Evolutionary conservation across 2,113 vertebrate species (phyloP).

Genomic region (Arenaria interpres): DNA sequence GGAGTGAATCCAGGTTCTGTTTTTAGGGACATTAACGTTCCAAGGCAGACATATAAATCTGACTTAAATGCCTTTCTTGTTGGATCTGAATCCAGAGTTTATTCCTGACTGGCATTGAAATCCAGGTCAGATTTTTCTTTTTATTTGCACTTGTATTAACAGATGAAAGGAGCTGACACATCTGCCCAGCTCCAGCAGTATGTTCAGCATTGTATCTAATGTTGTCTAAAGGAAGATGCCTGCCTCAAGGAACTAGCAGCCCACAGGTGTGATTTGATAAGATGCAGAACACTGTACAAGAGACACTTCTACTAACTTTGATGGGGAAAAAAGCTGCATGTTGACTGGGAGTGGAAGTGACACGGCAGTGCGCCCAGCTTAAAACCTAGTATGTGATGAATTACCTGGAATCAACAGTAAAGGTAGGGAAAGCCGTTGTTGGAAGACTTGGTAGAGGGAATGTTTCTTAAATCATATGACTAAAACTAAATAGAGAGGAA

Average conservation of each 20-base stretch:
- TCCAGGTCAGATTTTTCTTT: conserved; percentile 28
- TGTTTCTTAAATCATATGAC: not conserved
- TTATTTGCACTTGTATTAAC: not conserved
- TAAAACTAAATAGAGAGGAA: not conserved
- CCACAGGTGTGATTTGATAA: not conserved
- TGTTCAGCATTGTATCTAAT: not conserved
- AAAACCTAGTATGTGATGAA: not conserved
- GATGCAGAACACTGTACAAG: not conserved
- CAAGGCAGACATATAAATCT: not conserved
- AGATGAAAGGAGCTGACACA: not conserved
- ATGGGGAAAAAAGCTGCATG: not conserved
- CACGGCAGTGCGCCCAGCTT: not conserved
- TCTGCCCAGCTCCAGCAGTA: not conserved
- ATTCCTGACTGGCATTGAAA: not conserved
- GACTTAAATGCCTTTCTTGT: not conserved
- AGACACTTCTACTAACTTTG: not conserved
- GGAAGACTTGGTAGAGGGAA: not conserved
- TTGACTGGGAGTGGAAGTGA: not conserved
- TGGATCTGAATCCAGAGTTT: not conserved
- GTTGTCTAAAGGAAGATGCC: not conserved
- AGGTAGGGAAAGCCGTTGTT: not conserved
- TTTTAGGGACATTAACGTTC: conserved; percentile 7
- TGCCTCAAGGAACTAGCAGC: not conserved
- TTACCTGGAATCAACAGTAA: not conserved
- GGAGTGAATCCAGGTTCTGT: conserved; percentile 19